Base-by-base conservation (phyloP, 2,797 vertebrate species). In the Myripristis murdjan region DNA sequence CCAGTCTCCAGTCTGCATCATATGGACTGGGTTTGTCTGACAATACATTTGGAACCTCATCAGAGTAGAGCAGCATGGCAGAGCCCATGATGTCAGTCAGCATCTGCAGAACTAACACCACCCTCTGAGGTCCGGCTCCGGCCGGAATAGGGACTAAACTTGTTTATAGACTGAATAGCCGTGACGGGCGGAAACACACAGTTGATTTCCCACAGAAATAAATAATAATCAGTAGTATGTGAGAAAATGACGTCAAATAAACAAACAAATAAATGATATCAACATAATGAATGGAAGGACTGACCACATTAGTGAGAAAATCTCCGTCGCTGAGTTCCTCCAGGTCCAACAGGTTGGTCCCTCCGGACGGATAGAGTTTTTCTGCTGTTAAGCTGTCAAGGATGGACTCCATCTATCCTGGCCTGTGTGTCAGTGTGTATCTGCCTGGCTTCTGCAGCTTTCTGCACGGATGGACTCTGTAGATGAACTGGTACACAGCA, bases 301-400 rank as follows among this genome's bases (percentile, higher is more conserved):
- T 91, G 78, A 98, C 97, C 96, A 97, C 96, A 87, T 96, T 98
- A 82, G 94, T 96, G 89, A 98, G 96, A 87, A 98, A 98, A 85
- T 98, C 97, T 62, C 95, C 96, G 86, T 98, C 97, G 84, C 95
- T 96, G 84, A 98, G 94, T 47, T 98, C 97, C 84, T 97, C 96
- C 90, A 98, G 88, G 86, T 93, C 92, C 90, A 93, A 91, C 90
- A 92, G 90, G 92, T 93, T 91, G 87, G 41, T 57, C 0, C 90
- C 86, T 4, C 70, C 90, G 56, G 83, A 39, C 39, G 95, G 94
- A 57, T 96, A 96, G 89, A 97, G 96, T 91, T 96, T 95, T 87
- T 98, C 96, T 33, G 95, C 91, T 8, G 95, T 83, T 77, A 96
- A 94, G 84, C 95, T 95, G 91, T 98, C 97, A 89, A 98, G 88